phyloP scores from a whole-genome alignment of 2,888 invertebrate genomes.

The Drosophila neotestacea region DNA sequence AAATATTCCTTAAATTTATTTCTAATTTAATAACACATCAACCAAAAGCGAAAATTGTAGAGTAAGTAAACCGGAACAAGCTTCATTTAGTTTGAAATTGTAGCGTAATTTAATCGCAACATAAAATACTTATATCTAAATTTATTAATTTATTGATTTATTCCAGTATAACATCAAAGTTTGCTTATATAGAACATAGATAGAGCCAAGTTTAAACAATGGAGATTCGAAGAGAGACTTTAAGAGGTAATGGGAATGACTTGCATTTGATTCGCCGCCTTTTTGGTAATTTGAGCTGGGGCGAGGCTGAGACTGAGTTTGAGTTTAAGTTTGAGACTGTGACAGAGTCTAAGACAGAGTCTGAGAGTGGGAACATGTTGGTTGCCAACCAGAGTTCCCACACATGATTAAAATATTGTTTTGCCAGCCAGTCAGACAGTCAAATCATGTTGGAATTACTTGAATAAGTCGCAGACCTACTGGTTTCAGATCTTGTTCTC shows the following conservation, averaged over 20 bases:
- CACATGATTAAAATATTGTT: conserved; percentile 64
- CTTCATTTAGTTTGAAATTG: neutral
- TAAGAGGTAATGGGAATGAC: conserved; percentile 28
- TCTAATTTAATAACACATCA: no score
- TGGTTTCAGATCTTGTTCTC: conserved; percentile 48
- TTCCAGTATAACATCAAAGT: conserved; percentile 1
- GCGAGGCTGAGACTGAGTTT: conserved; percentile 15
- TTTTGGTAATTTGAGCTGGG: conserved; percentile 50
- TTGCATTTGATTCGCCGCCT: conserved; percentile 38
- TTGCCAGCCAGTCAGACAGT: conserved; percentile 14
- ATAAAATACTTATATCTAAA: neutral
- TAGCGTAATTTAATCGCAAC: neutral
- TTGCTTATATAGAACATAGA: neutral
- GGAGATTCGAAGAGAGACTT: conserved; percentile 13
- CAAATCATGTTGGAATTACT: conserved; percentile 60
- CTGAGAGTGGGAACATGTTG: conserved; percentile 55
- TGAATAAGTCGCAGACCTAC: conserved; percentile 39
- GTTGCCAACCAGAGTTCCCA: conserved; percentile 66
- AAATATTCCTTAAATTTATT: neutral
- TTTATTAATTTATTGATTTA: conserved; percentile 20
- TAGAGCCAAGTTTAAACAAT: conserved; percentile 28
- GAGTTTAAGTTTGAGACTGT: no score
- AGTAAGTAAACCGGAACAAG: no score
- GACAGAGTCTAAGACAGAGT: neutral
- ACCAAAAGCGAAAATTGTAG: no score